Base-by-base conservation (phyloP, 2,113 vertebrate species). In the Nicator chloris region DNA sequence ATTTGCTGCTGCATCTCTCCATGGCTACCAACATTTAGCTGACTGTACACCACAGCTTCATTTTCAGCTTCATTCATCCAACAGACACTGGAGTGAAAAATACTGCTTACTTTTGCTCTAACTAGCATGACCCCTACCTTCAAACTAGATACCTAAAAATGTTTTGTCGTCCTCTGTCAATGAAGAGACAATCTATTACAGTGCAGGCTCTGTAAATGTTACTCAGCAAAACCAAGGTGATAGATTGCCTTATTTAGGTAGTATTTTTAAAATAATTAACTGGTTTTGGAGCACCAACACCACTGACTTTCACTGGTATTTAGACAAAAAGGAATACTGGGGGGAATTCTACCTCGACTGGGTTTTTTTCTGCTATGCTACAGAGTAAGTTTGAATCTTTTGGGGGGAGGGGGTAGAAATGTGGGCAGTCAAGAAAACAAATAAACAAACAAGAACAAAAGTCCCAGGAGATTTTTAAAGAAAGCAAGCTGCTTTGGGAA, bases 1-100 rank as follows among this genome's bases (percentile, higher is more conserved):
- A 9, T 81, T 88, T 88, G 79, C 75, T 93, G 70, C 82, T 93
- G 42, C 76, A 88, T 77, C 60, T 93, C 68, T 83, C 93, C 87
- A 73, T 70, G 82, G 51, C 87, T 93, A 93, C 92, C 44, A 95
- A 56, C 35, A 31, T 70, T 82, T 51, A 64, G 79, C 54, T 66
- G 66, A 66, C 73, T 63, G 63, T 22, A 64, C 13, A 88, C 13
- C 51, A 42, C 16, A 69, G 66, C n/a, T 85, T 91, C 54, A 87
- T 79, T 61, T 91, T 79, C 6, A 9, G 31, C 42, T 93, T 80
- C 75, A 80, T 61, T 82, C 63, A 87, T 82, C 66, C 66, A 72
- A 24, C 35, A 80, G 60, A 79, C 59, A 90, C 37, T 19, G 10
- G 54, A 94, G 27, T 73, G 59, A 93, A 77, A 95, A 91, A 73